Percentiles rank a stretch among this genome's conserved stretches.
phyloP scores from a whole-genome alignment of 2,888 invertebrate species.

The Graphium colonna region DNA sequence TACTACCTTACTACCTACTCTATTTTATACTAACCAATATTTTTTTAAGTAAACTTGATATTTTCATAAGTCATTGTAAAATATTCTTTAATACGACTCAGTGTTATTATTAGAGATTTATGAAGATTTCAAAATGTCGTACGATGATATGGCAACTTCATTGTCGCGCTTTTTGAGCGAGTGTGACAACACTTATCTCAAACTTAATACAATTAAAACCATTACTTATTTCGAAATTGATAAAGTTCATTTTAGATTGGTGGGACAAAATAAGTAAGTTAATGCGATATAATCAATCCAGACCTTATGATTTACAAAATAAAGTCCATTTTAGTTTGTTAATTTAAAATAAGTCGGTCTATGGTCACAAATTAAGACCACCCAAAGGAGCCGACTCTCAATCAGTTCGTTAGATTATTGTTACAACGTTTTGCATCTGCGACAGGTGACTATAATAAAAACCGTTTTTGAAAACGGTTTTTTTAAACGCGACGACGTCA shows the following conservation, averaged over 20 bases:
- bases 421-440: slow-evolving; percentile 36
- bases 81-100: neutral
- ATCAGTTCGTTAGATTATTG: slow-evolving; percentile 45
- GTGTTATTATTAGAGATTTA: neutral
- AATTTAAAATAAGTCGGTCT: neutral
- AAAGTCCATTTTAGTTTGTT: neutral
- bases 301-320: neutral
- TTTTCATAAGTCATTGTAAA: too few relatives aligned
- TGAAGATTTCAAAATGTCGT: neutral
- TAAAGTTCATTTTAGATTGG: too few relatives aligned
- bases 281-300: neutral
- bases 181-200: slow-evolving; percentile 7
- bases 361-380: slow-evolving; percentile 42
- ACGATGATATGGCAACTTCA: slow-evolving; percentile 15
- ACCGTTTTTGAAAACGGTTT: slow-evolving; percentile 16
- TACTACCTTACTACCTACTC: too few relatives aligned
- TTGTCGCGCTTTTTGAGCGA: slow-evolving; percentile 10
- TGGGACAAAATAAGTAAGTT: too few relatives aligned
- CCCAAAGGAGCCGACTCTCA: slow-evolving; percentile 42
- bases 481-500: neutral
- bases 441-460: slow-evolving; percentile 41
- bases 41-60: too few relatives aligned
- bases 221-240: too few relatives aligned
- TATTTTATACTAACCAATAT: too few relatives aligned
- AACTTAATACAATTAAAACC: too few relatives aligned